Conservation (phyloP, 2,113 vertebrate genomes). For the Marcusenius ussheri region DNA sequence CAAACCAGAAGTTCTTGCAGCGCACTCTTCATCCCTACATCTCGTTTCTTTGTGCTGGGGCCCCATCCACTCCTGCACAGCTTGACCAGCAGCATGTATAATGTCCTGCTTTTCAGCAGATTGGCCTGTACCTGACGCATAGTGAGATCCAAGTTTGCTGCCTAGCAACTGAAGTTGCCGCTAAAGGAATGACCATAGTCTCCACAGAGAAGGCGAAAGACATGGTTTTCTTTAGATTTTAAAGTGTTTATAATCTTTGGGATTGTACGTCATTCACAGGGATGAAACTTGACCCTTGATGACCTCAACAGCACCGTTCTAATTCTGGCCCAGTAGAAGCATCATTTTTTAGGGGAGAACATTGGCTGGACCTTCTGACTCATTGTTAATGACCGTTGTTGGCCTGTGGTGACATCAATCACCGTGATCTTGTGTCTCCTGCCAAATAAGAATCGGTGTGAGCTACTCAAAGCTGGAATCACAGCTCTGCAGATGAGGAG, state of each 20-base stretch:
- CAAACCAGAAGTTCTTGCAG: not conserved
- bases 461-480: not conserved
- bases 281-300: not conserved
- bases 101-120: not conserved
- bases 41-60: not conserved
- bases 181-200: not conserved
- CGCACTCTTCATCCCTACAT: not conserved
- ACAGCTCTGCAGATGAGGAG: not conserved
- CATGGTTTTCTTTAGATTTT: not conserved
- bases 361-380: not conserved
- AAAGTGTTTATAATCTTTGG: not conserved
- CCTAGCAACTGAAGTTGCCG: not conserved
- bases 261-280: not conserved
- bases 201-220: not conserved
- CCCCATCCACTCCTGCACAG: not conserved
- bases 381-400: not conserved
- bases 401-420: not conserved
- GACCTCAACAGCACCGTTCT: not conserved
- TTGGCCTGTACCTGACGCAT: not conserved
- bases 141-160: not conserved
- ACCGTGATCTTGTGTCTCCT: not conserved
- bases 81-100: not conserved
- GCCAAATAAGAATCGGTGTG: not conserved
- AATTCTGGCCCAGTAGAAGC: not conserved
- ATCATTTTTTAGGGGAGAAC: not conserved